Percentiles rank a stretch among this genome's conserved stretches.
Evolutionary conservation across 2,797 vertebrate species (phyloP).

Genomic region (Pelochelys cantorii): DNA sequence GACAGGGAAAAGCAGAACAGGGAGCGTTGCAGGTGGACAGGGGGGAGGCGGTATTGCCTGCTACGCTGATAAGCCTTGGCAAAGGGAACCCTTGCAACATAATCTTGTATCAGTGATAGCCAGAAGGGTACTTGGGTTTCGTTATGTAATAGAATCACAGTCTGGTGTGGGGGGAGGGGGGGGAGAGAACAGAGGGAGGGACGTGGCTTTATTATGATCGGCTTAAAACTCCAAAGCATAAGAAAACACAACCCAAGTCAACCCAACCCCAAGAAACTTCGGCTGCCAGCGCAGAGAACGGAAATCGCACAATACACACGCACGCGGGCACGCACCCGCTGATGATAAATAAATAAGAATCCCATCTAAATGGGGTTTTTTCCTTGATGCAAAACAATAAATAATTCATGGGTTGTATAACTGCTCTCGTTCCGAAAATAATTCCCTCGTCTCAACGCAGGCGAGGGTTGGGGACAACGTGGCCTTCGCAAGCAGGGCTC

Average conservation of each 20-base stretch:
- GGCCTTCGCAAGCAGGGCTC: slow-evolving; percentile 32
- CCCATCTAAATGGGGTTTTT: slow-evolving; percentile 57
- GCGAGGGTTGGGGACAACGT: slow-evolving; percentile 43
- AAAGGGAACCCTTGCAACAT: not conserved
- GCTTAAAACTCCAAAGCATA: slow-evolving; percentile 33
- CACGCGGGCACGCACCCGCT: not conserved
- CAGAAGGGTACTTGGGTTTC: slow-evolving; percentile 39
- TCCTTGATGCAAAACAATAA: slow-evolving; percentile 78
- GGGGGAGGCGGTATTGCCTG: slow-evolving; percentile 26
- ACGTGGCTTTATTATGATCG: not conserved
- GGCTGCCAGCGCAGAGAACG: not conserved
- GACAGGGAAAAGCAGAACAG: slow-evolving; percentile 28
- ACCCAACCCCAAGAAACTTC: slow-evolving; percentile 39
- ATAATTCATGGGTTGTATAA: slow-evolving; percentile 84
- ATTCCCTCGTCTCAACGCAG: slow-evolving; percentile 72
- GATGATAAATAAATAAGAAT: slow-evolving; percentile 59
- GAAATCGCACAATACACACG: not conserved
- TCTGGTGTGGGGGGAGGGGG: not conserved
- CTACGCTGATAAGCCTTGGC: slow-evolving; percentile 54
- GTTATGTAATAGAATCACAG: slow-evolving; percentile 24
- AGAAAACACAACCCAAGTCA: slow-evolving; percentile 44
- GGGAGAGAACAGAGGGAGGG: not conserved
- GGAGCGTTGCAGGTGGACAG: not conserved
- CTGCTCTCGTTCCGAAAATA: slow-evolving; percentile 80
- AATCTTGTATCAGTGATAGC: slow-evolving; percentile 15